Conservation (phyloP, 2,113 vertebrate species). For the Corapipo altera region DNA sequence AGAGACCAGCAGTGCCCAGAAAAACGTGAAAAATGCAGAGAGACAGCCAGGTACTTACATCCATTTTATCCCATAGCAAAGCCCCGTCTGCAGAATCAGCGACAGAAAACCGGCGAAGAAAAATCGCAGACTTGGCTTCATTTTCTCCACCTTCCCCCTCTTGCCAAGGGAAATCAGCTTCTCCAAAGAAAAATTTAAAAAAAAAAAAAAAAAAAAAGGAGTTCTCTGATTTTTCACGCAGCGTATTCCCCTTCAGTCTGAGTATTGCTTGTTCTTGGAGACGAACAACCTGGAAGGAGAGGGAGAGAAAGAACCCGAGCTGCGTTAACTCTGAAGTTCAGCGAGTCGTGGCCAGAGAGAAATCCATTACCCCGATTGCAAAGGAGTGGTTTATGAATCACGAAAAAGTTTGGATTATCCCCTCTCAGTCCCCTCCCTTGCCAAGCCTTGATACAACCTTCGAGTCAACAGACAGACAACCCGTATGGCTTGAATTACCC, state of each 20-base stretch:
- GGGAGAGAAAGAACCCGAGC: not conserved
- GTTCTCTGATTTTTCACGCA: not conserved
- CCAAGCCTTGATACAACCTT: slow-evolving; percentile 31
- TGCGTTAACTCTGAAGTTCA: not conserved
- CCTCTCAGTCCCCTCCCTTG: slow-evolving; percentile 2
- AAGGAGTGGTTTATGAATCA: slow-evolving; percentile 67
- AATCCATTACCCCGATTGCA: slow-evolving; percentile 60
- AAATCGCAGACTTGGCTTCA: slow-evolving; percentile 69
- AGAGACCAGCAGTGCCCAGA: not conserved
- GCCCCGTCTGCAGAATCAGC: slow-evolving; percentile 83
- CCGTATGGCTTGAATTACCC: slow-evolving; percentile 72
- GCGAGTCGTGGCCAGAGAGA: not conserved
- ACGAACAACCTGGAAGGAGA: slow-evolving; percentile 35
- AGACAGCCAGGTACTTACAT: slow-evolving; percentile 84
- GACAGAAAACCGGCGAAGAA: slow-evolving; percentile 82
- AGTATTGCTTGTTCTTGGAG: not conserved
- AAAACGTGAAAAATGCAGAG: not conserved
- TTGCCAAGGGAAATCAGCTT: not conserved
- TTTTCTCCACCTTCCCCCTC: slow-evolving; percentile 24
- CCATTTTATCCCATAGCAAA: slow-evolving; percentile 95
- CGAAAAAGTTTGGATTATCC: slow-evolving; percentile 2
- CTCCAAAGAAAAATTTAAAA: not conserved
- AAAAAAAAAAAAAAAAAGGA: not conserved
- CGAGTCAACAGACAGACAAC: slow-evolving; percentile 38
- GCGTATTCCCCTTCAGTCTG: not conserved